Base-by-base conservation (phyloP, 2,888 invertebrate species). In the Scaptomyza flava region DNA sequence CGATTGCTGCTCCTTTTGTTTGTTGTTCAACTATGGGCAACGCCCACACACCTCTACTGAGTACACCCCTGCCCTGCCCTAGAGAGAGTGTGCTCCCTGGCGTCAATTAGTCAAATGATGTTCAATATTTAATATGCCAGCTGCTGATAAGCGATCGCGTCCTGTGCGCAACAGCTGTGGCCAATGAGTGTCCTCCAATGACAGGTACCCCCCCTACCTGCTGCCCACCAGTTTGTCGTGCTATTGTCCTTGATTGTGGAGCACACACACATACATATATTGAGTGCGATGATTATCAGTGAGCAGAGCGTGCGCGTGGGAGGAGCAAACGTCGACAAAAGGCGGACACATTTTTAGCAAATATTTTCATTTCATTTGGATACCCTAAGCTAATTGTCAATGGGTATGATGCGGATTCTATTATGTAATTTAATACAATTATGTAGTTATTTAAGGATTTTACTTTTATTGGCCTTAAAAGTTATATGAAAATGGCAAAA, bases 71-170 rank as follows among this genome's bases (percentile, higher is more conserved):
- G 12, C 8, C 14, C 9, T 43, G 36, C 33, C 42, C 30, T 41
- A 41, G 41, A 42, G 42, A 11, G 36, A 9, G 51, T 23, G 36
- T 14, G 27, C 51, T 36, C 36, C 38, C 51, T 72, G 66, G 81
- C 89, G 86, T 89, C 91, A 90, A 91, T 91, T 91, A 91, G 89
- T 89, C 89, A 89, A 91, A 90, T 91, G 91, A 91, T 90, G 91
- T 90, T 91, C 91, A 91, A 91, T 91, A 91, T 91, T 91, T 91
- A 91, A 91, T 91, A 87, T 90, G 81, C 85, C 61, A 36, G 51
- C 51, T 7, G 50, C 54, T 74, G 91, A 90, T 91, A 89, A 87
- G 84, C 82, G 83, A 91, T 91, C 91, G 80, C 59, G 30, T 20
- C 53, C 46, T 34, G 2, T 38, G 36, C n/a, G 33, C 66, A 60